Evolutionary conservation across 2,113 vertebrate species (phyloP).

Genomic region (Copsychus sechellarum): DNA sequence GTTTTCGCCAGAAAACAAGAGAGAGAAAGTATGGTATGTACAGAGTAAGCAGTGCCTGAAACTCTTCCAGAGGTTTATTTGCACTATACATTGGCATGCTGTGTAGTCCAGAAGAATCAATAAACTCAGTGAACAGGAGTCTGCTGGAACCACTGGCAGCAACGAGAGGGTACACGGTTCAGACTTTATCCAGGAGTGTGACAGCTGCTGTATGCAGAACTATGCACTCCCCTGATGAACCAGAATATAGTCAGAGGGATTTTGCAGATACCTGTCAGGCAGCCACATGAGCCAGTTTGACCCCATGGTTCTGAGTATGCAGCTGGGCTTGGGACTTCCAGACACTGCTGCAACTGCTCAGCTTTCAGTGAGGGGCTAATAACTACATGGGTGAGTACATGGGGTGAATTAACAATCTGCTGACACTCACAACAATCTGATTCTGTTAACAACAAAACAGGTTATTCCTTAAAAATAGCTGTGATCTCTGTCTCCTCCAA

Average conservation of each 20-base stretch:
- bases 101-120: background rate
- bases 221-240: background rate
- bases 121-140: background rate
- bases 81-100: background rate
- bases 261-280: background rate
- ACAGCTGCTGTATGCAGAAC: background rate
- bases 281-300: background rate
- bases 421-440: background rate
- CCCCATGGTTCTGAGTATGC: background rate
- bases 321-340: background rate
- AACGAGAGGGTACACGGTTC: background rate
- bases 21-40: background rate
- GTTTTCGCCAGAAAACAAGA: background rate
- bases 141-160: background rate
- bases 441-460: background rate
- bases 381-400: background rate
- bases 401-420: background rate
- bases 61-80: background rate
- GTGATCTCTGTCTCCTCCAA: background rate
- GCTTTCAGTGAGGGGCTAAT: background rate
- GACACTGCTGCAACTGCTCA: background rate
- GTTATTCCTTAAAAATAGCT: background rate
- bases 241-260: background rate
- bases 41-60: background rate
- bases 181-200: background rate